Evolutionary conservation across 2,888 invertebrate species (phyloP).

Genomic region (Apodemia hepburni): DNA sequence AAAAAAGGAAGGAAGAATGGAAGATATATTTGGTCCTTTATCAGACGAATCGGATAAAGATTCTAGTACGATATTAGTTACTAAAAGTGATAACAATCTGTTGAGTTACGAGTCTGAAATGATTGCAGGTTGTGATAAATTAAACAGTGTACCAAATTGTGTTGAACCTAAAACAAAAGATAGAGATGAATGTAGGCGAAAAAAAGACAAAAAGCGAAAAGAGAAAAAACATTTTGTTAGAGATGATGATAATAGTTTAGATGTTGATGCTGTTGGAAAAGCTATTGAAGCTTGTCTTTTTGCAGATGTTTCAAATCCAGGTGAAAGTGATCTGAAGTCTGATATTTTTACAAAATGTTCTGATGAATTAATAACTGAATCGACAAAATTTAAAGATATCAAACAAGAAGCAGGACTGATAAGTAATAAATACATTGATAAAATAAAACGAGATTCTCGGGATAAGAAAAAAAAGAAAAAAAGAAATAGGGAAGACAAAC

Average conservation of each 20-base stretch:
- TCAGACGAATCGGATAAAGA: conserved; percentile 85
- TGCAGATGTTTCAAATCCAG: conserved; percentile 81
- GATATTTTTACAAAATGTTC: conserved; percentile 46
- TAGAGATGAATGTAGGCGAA: conserved; percentile 79
- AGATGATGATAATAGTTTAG: conserved; percentile 89
- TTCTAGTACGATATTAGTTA: conserved; percentile 30
- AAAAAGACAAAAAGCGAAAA: conserved; percentile 82
- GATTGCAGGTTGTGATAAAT: conserved; percentile 37
- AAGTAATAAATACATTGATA: conserved; percentile 42
- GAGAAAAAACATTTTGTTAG: conserved; percentile 79
- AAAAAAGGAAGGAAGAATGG: conserved; percentile 90
- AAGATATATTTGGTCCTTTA: conserved; percentile 92
- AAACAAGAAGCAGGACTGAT: conserved; percentile 29
- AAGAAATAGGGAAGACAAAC: conserved; percentile 88
- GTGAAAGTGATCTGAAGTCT: conserved; percentile 57
- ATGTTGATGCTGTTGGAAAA: conserved; percentile 90
- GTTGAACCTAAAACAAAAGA: conserved; percentile 57
- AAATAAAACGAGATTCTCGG: conserved; percentile 80
- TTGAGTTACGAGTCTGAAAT: conserved; percentile 44
- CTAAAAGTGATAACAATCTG: conserved; percentile 40
- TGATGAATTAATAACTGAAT: conserved; percentile 69
- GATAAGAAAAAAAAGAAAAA: conserved; percentile 93
- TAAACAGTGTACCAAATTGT: conserved; percentile 32
- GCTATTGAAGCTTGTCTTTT: conserved; percentile 90
- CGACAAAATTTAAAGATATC: conserved; percentile 59